Conservation (phyloP, 2,797 vertebrate species). For the Syngnathus acus region DNA sequence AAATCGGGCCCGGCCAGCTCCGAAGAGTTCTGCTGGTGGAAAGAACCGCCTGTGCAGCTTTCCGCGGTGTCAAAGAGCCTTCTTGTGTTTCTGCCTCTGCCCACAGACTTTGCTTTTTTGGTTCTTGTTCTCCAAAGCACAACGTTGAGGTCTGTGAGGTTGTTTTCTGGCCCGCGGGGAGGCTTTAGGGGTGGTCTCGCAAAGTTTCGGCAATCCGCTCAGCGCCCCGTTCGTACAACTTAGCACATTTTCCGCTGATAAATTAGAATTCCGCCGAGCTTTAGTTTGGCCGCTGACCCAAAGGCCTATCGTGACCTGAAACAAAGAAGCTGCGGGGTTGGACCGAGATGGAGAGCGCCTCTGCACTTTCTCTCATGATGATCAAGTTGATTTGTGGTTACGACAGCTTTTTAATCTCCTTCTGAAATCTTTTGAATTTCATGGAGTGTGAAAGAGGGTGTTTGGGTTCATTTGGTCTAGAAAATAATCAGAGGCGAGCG, state of each 20-base stretch:
- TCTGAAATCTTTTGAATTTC: conserved; percentile 34
- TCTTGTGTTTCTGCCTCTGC: conserved; percentile 38
- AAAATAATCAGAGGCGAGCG: conserved; percentile 46
- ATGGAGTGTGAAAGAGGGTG: conserved; percentile 20
- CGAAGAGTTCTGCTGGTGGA: conserved; percentile 14
- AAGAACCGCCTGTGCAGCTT: conserved; percentile 18
- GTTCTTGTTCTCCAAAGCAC: conserved; percentile 35
- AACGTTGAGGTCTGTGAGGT: conserved; percentile 29
- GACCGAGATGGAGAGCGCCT: conserved; percentile 61
- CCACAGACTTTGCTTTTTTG: conserved; percentile 27
- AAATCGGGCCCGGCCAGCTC: conserved; percentile 3
- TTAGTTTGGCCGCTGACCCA: conserved; percentile 75
- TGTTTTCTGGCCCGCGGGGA: conserved; percentile 56
- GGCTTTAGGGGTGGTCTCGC: conserved; percentile 75
- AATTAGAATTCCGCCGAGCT: conserved; percentile 72
- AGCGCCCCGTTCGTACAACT: conserved; percentile 58
- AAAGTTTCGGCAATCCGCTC: conserved; percentile 57
- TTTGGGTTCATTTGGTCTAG: conserved; percentile 40
- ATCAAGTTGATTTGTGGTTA: conserved; percentile 21
- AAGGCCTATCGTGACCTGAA: conserved; percentile 61
- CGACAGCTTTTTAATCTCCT: conserved; percentile 26
- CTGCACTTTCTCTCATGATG: conserved; percentile 56
- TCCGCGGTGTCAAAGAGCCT: conserved; percentile 23
- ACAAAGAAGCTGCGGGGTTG: conserved; percentile 68
- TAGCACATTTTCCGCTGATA: conserved; percentile 76